Conservation (phyloP, 2,113 vertebrate genomes). For the Bufo bufo region DNA sequence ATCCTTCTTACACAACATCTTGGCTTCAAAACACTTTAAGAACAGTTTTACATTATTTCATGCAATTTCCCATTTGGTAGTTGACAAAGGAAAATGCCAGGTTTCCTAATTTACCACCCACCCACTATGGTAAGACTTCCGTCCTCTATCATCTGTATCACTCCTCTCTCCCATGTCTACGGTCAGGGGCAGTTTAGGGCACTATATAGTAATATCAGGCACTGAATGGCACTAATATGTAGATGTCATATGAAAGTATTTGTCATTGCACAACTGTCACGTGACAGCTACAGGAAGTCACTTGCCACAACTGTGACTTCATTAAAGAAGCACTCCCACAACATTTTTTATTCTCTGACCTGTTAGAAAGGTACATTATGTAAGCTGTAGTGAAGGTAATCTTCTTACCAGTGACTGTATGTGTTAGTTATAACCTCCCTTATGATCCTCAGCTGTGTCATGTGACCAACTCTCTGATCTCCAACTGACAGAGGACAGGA, state of each 20-base stretch:
- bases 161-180: background rate
- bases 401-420: too few relatives aligned
- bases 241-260: too few relatives aligned
- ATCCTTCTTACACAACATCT: background rate
- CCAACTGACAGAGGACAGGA: too few relatives aligned
- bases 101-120: background rate
- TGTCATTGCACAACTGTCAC: background rate
- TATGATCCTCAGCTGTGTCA: too few relatives aligned
- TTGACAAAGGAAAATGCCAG: background rate
- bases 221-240: background rate
- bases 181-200: background rate
- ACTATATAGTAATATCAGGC: background rate
- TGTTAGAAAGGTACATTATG: too few relatives aligned
- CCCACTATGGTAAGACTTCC: background rate
- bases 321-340: too few relatives aligned
- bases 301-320: background rate
- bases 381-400: too few relatives aligned
- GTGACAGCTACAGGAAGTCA: background rate
- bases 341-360: too few relatives aligned
- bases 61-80: background rate
- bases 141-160: background rate
- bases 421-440: too few relatives aligned
- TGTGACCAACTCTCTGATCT: too few relatives aligned
- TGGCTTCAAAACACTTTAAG: background rate
- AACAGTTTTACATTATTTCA: background rate